phyloP scores from a whole-genome alignment of 2,797 vertebrate genomes.

The Artibeus lituratus region DNA sequence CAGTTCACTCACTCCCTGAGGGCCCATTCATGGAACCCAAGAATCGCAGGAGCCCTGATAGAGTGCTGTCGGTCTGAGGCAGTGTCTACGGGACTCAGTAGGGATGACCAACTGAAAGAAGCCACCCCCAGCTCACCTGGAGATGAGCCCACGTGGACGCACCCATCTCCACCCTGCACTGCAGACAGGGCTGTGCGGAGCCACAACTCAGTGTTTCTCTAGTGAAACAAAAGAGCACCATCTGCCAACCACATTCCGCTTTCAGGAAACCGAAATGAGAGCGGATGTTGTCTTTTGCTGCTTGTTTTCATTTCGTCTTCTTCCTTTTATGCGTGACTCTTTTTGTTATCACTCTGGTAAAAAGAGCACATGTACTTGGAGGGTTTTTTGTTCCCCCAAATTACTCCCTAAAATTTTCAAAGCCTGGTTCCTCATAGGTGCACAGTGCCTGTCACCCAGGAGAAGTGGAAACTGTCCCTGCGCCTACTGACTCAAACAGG shows the following conservation, averaged over 20 bases:
- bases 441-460: background rate
- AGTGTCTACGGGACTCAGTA: background rate
- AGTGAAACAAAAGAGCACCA: constrained; percentile 83
- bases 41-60: fast-evolving
- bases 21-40: background rate
- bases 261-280: constrained; percentile 87
- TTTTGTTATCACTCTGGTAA: constrained; percentile 57
- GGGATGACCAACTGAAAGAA: background rate
- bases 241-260: constrained; percentile 85
- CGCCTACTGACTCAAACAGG: background rate
- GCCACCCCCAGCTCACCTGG: constrained; percentile 1
- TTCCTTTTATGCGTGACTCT: constrained; percentile 77
- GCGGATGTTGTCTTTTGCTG: constrained; percentile 84
- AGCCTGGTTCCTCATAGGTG: background rate
- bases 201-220: constrained; percentile 79
- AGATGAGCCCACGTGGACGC: background rate
- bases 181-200: constrained; percentile 63
- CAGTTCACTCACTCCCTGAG: background rate
- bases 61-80: background rate
- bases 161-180: constrained; percentile 47
- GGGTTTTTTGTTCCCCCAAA: background rate
- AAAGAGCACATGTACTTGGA: constrained; percentile 52
- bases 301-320: constrained; percentile 78
- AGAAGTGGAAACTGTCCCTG: fast-evolving
- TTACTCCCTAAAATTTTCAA: background rate